Evolutionary conservation across 2,888 invertebrate species (phyloP).

Genomic region (Hydropsyche betteni): DNA sequence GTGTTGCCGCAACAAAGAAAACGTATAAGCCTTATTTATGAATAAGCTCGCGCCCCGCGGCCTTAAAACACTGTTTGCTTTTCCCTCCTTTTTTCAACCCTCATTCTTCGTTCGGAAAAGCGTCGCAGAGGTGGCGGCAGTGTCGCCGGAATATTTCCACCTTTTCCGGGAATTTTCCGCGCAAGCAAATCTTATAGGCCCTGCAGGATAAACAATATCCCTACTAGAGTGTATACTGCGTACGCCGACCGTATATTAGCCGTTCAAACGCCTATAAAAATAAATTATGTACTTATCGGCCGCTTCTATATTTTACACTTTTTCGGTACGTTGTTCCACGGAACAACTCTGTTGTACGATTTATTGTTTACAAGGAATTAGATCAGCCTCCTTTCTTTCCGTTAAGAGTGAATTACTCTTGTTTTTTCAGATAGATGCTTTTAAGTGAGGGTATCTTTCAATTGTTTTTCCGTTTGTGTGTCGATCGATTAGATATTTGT

Average conservation of each 20-base stretch:
- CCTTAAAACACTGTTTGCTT: constrained; percentile 19
- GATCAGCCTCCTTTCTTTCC: too few species aligned
- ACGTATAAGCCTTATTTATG: constrained; percentile 28
- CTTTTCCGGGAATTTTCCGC: constrained; percentile 4
- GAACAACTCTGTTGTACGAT: too few species aligned
- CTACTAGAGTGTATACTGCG: not conserved
- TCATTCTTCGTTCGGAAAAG: too few species aligned
- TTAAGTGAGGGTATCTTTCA: too few species aligned
- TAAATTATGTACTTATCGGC: constrained; percentile 3
- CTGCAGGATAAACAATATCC: constrained; percentile 20
- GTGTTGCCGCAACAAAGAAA: constrained; percentile 27
- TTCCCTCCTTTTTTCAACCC: not conserved
- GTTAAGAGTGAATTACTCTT: too few species aligned
- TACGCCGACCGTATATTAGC: not conserved
- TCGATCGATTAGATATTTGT: too few species aligned
- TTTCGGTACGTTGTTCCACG: too few species aligned
- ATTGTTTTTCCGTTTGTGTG: too few species aligned
- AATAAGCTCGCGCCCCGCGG: not conserved
- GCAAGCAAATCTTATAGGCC: constrained; percentile 19
- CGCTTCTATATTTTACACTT: too few species aligned
- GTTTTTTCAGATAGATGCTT: too few species aligned
- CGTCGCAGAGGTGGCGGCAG: too few species aligned
- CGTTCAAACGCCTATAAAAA: constrained; percentile 13
- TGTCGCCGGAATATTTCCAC: not conserved
- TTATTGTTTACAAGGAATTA: too few species aligned